Base-by-base conservation (phyloP, 2,797 vertebrate genomes). In the Chanos chanos region DNA sequence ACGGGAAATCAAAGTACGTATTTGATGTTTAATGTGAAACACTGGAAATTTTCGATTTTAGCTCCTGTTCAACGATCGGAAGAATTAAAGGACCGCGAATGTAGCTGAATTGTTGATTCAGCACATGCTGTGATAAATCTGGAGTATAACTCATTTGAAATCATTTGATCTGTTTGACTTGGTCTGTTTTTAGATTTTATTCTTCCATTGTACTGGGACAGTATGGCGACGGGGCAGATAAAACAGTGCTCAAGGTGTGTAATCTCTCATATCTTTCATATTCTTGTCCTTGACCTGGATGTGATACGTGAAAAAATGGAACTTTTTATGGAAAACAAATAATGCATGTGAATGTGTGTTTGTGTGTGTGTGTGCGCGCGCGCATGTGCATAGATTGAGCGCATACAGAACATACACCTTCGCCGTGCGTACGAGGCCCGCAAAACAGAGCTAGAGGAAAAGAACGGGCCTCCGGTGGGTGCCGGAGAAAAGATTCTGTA, bases 181-280 rank as follows among this genome's bases (percentile, higher is more conserved):
- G 49, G 3, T 10, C 1, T 22, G 8, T 61, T 34, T 6, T 40
- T 54, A 88, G 86, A 83, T 53, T 86, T 85, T 27, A 25, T 9
- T 1, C 24, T 77, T 2, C 86, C 85, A 12, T 55, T 86, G 37
- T 68, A 83, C 57, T 87, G 86, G 85, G 80, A 86, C 74, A 77
- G 34, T 56, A 82, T 86, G 81, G 34, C 13, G 7, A 0, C 9
- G 0, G 5, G 1, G 16, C 74, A n/a, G n/a, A 0, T 2, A 70
- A 70, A 47, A 72, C 64, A 15, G 64, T 82, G 0, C 1, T 80
- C 0, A 83, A 83, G 77, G 86, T 86, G 7, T 3, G 28, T 28
- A 36, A 2, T 8, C 21, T 1, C n/a, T n/a, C n/a, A n/a, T n/a
- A n/a, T n/a, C n/a, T n/a, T n/a, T n/a, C n/a, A n/a, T n/a, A n/a